Evolutionary conservation across 1,140 invertebrate genomes (phyloP), one percentile per base, ranked within the genome.

Genomic region (Holcopasites calliopsidis): DNA sequence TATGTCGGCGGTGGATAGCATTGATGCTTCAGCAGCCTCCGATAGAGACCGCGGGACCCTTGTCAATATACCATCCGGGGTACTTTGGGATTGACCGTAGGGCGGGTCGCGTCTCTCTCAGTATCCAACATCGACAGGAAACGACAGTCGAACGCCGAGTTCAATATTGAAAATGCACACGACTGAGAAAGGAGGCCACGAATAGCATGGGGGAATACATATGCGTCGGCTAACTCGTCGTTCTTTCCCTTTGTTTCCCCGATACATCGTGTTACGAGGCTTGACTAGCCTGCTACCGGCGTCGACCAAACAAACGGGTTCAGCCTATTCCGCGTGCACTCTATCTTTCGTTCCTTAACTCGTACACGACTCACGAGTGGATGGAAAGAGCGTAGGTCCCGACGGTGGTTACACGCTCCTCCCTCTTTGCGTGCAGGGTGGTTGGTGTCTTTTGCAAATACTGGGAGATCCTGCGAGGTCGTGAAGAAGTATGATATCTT

Each of bases 101-200:
- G 55, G 23, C 55, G 21, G 10, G 8, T 6, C 55, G 5, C 5
- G 55, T n/a, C n/a, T n/a, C n/a, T 23, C 44, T 18, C 44, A 47
- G 44, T 10, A 31, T 18, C 10, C 55, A 21, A 2, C 16, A 7
- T 1, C 13, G 40, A 31, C 60, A 6, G 13, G 33, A 38, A 40
- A 26, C 21, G 33, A 49, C 35, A 49, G 23, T 23, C 31, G 38
- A 18, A 38, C 18, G 33, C 3, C 1, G 44, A 72, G 23, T 62
- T 52, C 23, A 31, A 62, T 62, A 72, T 72, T 40, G 69, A 72
- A 61, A 62, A 62, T 72, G 33, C 26, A 21, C 57, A 60, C 6
- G 31, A 18, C 16, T 21, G 7, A 28, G 64, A 10, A 68, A 60
- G 18, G 3, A 10, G 21, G 35, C 6, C 0, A 23, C 11, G 47